A percentile compares a stretch with the other conserved stretches of the same genome.
phyloP scores from a whole-genome alignment of 35 echinoderm and acorn worm genomes.

The Heliocidaris tuberculata region DNA sequence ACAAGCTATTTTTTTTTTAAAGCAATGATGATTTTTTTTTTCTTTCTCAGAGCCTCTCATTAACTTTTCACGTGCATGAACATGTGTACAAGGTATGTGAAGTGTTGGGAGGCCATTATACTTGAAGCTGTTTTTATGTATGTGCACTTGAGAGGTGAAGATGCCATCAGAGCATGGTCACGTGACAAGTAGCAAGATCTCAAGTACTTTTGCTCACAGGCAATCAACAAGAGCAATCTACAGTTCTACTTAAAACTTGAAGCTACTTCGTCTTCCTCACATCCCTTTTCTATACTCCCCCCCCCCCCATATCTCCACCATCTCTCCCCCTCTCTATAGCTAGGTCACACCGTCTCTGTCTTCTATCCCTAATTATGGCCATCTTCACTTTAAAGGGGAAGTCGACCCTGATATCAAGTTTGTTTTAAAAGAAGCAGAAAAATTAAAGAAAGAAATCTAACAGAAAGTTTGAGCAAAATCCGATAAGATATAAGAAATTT shows the following conservation, averaged over 20 bases:
- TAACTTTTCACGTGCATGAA: background rate
- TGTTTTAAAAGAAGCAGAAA: too few species aligned
- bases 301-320: too few species aligned
- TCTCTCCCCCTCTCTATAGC: background rate
- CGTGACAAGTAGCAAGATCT: background rate
- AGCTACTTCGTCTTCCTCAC: background rate
- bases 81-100: background rate
- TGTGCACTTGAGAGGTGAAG: background rate
- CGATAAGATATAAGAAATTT: too few species aligned
- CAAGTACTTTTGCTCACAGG: background rate
- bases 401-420: too few species aligned
- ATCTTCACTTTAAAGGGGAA: too few species aligned
- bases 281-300: background rate
- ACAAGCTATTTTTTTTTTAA: background rate
- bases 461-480: too few species aligned
- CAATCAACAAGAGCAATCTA: background rate
- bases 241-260: background rate
- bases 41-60: background rate
- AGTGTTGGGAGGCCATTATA: background rate
- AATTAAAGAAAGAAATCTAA: too few species aligned
- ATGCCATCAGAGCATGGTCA: background rate
- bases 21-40: too few species aligned
- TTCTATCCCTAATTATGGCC: background rate
- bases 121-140: background rate
- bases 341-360: background rate